Evolutionary conservation across 2,113 vertebrate species (phyloP).

Genomic region (Myiozetetes cayanensis): DNA sequence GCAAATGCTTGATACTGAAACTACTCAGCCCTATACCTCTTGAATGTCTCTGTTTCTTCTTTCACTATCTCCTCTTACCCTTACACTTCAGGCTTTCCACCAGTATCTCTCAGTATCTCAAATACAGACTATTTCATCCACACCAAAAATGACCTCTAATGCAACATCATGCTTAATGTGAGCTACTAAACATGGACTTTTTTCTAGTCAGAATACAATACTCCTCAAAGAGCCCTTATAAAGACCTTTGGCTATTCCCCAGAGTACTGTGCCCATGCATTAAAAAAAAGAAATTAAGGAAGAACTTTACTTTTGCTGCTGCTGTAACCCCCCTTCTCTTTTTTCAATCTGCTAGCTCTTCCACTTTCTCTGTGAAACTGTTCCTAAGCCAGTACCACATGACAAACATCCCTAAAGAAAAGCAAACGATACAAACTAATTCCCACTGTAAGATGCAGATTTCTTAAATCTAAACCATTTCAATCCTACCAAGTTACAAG

Average conservation of each 20-base stretch:
- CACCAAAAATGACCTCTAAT: neutral
- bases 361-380: neutral
- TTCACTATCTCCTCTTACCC: neutral
- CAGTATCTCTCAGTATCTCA: neutral
- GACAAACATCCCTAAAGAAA: neutral
- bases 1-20: neutral
- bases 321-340: neutral
- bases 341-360: neutral
- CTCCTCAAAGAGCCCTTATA: neutral
- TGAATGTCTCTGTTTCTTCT: neutral
- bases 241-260: neutral
- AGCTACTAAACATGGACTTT: neutral
- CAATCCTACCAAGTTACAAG: neutral
- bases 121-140: neutral
- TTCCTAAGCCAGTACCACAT: neutral
- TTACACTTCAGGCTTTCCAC: neutral
- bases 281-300: neutral
- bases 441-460: neutral
- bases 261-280: neutral
- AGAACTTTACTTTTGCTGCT: neutral
- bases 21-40: neutral
- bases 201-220: neutral
- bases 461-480: slow-evolving; percentile 2
- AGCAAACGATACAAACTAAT: neutral
- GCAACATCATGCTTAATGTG: neutral